A percentile compares a stretch with the other conserved stretches of the same genome.
Conservation (phyloP, 2,888 invertebrate genomes). For the Drosophila flavopinicola region DNA sequence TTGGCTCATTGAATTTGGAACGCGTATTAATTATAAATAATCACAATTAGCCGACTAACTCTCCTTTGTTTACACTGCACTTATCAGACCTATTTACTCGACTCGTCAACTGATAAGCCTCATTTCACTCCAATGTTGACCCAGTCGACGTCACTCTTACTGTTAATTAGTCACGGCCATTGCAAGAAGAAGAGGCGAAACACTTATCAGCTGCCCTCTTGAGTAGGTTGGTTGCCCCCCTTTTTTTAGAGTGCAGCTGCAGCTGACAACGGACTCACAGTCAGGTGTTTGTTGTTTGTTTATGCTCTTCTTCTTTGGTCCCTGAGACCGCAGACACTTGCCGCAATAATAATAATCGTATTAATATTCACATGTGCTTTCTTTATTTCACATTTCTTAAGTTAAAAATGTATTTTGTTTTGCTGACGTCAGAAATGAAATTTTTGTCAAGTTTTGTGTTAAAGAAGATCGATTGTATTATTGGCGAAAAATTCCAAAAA, state of each 20-base stretch:
- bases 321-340: not conserved
- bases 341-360: not conserved
- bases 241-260: constrained; percentile 13
- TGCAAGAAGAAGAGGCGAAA: not conserved
- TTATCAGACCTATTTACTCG: not conserved
- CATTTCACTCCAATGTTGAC: constrained; percentile 34
- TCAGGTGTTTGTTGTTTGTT: constrained; percentile 10
- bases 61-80: constrained; percentile 42
- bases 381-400: not conserved
- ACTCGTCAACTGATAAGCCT: constrained; percentile 22
- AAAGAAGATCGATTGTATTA: no score
- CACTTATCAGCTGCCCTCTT: constrained; percentile 37
- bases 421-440: no score
- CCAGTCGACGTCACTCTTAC: constrained; percentile 11
- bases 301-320: not conserved
- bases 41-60: constrained; percentile 34
- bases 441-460: no score
- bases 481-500: no score
- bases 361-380: no score
- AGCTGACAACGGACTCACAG: constrained; percentile 18
- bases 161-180: constrained; percentile 19
- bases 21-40: not conserved
- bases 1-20: constrained; percentile 12
- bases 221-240: not conserved
- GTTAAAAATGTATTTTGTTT: not conserved